Evolutionary conservation across 2,888 invertebrate species (phyloP).

Genomic region (Anarsia innoxiella): DNA sequence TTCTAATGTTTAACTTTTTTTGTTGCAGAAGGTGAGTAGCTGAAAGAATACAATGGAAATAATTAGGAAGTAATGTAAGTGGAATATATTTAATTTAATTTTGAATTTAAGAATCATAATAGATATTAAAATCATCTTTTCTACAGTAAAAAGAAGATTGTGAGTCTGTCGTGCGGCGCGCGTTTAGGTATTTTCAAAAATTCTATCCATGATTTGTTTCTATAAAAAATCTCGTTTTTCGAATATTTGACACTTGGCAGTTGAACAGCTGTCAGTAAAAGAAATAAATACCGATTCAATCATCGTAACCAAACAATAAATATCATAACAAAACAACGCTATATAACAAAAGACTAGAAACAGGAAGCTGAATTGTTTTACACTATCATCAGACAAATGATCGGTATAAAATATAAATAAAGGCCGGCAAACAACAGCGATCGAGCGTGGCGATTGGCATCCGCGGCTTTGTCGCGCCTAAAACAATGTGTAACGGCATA

Average conservation of each 20-base stretch:
- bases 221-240: too few relatives aligned
- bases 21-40: constrained; percentile 71
- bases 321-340: not conserved
- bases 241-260: too few relatives aligned
- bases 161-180: too few relatives aligned
- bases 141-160: too few relatives aligned
- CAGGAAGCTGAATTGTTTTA: constrained; percentile 52
- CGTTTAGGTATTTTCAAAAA: too few relatives aligned
- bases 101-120: too few relatives aligned
- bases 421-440: constrained; percentile 40
- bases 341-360: constrained; percentile 11
- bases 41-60: constrained; percentile 18
- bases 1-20: constrained; percentile 41
- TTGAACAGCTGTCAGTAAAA: too few relatives aligned
- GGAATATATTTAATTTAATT: too few relatives aligned
- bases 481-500: constrained; percentile 43
- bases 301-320: not conserved
- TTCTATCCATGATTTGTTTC: too few relatives aligned
- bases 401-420: constrained; percentile 26
- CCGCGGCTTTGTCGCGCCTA: constrained; percentile 46
- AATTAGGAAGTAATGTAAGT: too few relatives aligned
- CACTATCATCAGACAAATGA: constrained; percentile 39
- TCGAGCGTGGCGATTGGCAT: constrained; percentile 48
- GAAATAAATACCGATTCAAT: too few relatives aligned
- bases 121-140: too few relatives aligned